Evolutionary conservation across 1,140 invertebrate species (phyloP), one percentile per base, ranked within the genome.

Genomic region (Condylostylus longicornis): DNA sequence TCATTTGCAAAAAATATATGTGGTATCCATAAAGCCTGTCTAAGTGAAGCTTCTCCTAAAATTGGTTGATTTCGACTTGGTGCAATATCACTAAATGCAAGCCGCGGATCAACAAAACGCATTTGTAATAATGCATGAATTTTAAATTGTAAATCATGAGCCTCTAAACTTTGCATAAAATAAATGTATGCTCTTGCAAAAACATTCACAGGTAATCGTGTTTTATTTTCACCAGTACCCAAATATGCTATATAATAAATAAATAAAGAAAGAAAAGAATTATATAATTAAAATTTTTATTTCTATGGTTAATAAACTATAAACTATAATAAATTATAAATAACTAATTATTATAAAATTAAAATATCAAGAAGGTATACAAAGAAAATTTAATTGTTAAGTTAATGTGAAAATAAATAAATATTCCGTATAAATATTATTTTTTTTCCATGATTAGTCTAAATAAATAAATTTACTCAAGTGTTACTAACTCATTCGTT

Each of bases 1-100:
- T 86, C 82, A 47, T 85, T 85, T 14, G 77, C 75, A 40, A 87
- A 68, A 35, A 82, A 83, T 5, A 87, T 66, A 43, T 82, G 78
- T 0, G 82, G 82, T 2, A 77, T 75, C 82, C 82, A 87, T n/a
- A 86, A 73, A 14, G 72, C 61, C 41, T 77, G 68, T 21, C 76
- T 61, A 1, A 82, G 58, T 15, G 70, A 66, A 39, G 71, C 70
- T 37, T 81, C 80, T 2, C 81, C 81, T 18, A 77, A 64, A 38
- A 85, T 77, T 42, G 70, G 71, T 7, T 66, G 68, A 18, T 42
- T 42, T 2, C 74, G 59, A 37, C 75, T 64, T 0, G 77, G 78
- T 1, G 77, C 75, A 28, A 75, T 70, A 4, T 70, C 61, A 1
- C 67, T 54, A 43, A 78, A 82, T 6, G 67, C 69, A 0, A 87